phyloP scores from a whole-genome alignment of 64 coral and sea anemone species.

The Anthopleura sola region DNA sequence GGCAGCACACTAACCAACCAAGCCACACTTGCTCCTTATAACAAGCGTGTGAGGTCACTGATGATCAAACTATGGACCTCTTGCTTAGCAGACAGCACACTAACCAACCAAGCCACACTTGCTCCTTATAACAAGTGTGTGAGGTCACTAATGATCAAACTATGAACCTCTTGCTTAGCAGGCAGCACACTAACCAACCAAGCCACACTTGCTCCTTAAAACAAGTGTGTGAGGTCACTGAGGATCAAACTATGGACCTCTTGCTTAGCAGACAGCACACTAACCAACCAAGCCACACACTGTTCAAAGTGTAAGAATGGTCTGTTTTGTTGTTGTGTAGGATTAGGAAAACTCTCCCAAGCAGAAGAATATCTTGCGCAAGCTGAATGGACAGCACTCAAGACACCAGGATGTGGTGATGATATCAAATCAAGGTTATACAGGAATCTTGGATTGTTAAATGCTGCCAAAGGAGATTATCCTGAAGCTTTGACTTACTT shows the following conservation, averaged over 20 bases:
- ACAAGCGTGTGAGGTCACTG: no score
- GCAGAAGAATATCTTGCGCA: constrained; percentile 92
- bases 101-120: not conserved
- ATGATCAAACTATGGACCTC: no score
- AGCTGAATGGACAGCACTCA: constrained; percentile 93
- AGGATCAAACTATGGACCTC: not conserved
- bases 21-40: no score
- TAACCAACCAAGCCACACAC: not conserved
- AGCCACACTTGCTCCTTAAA: not conserved
- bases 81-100: no score
- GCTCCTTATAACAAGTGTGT: no score
- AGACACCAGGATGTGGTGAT: constrained; percentile 87
- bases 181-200: not conserved
- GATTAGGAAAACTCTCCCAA: constrained; percentile 77
- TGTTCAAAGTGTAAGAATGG: no score
- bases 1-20: no score
- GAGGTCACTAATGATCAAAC: not conserved
- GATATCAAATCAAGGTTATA: constrained; percentile 85
- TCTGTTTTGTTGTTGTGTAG: constrained; percentile 28
- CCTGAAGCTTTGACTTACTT: constrained; percentile 72
- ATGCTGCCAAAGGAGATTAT: constrained; percentile 87
- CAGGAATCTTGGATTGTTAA: constrained; percentile 86
- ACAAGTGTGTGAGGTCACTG: no score
- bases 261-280: not conserved
- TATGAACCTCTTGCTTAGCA: not conserved